Percentiles rank a stretch among this genome's conserved stretches.
Evolutionary conservation across 2,113 vertebrate genomes (phyloP).

Genomic region (Petromus typicus): DNA sequence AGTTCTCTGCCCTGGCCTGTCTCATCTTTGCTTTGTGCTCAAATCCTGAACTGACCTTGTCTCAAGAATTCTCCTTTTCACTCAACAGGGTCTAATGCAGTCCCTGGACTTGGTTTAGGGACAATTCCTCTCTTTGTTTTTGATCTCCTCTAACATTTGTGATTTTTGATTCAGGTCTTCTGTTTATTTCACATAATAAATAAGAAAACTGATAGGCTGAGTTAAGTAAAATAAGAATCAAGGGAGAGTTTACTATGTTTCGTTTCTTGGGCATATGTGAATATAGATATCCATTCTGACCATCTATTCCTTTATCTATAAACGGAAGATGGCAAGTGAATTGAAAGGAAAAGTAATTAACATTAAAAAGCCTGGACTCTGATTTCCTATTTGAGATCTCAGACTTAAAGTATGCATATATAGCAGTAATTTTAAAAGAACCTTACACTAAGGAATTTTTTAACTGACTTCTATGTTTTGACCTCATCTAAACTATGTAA

Average conservation of each 20-base stretch:
- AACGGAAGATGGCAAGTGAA: neutral
- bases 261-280: neutral
- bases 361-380: slow-evolving; percentile 11
- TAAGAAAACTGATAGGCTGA: slow-evolving; percentile 34
- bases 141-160: neutral
- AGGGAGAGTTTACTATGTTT: neutral
- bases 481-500: slow-evolving; percentile 41
- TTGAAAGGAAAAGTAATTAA: slow-evolving; percentile 50
- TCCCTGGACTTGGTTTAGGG: neutral
- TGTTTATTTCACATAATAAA: slow-evolving; percentile 48
- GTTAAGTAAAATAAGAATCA: slow-evolving; percentile 35
- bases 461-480: neutral
- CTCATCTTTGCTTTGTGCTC: neutral
- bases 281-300: neutral
- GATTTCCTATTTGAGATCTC: slow-evolving; percentile 11
- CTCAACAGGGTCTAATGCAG: neutral
- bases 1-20: neutral
- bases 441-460: slow-evolving; percentile 20
- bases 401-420: neutral
- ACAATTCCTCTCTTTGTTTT: neutral
- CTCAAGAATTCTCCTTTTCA: neutral
- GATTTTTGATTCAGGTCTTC: neutral
- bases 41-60: neutral
- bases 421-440: slow-evolving; percentile 6
- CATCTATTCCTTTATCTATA: neutral